phyloP scores from a whole-genome alignment of 2,888 invertebrate species.

The Invenusta paracnida region DNA sequence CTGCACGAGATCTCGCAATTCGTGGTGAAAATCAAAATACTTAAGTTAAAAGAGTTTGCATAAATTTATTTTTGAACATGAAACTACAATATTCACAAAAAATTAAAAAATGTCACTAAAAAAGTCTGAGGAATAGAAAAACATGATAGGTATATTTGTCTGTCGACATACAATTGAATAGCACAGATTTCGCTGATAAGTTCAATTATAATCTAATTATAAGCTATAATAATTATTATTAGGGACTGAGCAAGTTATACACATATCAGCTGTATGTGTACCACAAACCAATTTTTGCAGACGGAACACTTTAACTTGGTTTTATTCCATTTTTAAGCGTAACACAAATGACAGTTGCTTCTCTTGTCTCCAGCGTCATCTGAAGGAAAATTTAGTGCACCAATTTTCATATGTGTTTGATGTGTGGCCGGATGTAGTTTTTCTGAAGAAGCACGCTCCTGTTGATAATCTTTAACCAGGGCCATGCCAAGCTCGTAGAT shows the following conservation, averaged over 20 bases:
- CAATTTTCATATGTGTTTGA: background rate
- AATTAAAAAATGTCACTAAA: no score
- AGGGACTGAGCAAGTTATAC: background rate
- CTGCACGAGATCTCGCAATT: no score
- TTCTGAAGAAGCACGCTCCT: background rate
- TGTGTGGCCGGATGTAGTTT: background rate
- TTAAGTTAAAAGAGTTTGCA: no score
- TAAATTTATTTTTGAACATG: no score
- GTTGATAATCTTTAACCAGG: background rate
- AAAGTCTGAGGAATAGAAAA: no score
- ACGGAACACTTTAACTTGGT: background rate
- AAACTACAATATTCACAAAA: no score
- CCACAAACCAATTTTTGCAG: background rate
- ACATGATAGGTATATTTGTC: no score
- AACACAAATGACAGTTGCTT: background rate
- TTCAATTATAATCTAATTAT: no score
- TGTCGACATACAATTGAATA: no score
- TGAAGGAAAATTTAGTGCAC: background rate
- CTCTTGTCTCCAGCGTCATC: background rate
- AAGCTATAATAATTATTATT: background rate
- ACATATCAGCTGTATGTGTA: background rate
- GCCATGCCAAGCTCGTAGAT: background rate
- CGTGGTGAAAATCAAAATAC: no score
- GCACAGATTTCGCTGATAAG: no score
- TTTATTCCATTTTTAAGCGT: background rate